Base-by-base conservation (phyloP, 2,888 invertebrate genomes). In the Pimpla rufipes region DNA sequence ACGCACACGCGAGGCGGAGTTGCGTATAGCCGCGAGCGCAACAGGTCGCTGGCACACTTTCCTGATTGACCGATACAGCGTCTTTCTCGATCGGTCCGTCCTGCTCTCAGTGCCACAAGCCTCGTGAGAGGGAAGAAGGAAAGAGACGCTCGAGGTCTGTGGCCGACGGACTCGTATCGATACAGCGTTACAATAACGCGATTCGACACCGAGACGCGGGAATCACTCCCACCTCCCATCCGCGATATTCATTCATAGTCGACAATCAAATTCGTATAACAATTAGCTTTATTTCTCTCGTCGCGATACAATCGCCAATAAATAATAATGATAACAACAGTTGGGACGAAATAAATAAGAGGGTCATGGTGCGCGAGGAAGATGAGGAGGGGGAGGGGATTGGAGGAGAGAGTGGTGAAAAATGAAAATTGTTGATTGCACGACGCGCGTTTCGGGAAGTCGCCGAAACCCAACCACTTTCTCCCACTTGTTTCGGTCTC, bases 41-140 rank as follows among this genome's bases (percentile, higher is more conserved):
- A 87, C 90, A 89, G 89, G 89, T 91, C 89, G 88, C 85, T 90
- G 92, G 87, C 92, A 90, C 89, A 92, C 92, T 93, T 92, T 91
- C 90, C 87, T 90, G 88, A 85, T 86, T 88, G 84, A 85, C 85
- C 86, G 85, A 88, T 88, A 84, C 86, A 50, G 47, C 42, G 82
- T 88, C 88, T 80, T 77, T 88, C 83, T 87, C 88, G 88, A 87
- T 88, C 86, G 81, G 85, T 76, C 83, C 81, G 83, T 86, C 84
- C 75, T 55, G 50, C 47, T 66, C 21, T 1, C 0, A 29, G 23
- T 18, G 73, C 29, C 37, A 18, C 10, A 18, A 5, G 21, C n/a
- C 37, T 29, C 37, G 47, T 13, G 62, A 59, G 16, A 68, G 40
- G 67, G 11, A 35, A 68, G n/a, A 47, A 37, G 35, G 52, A 18